These are phyloP conservation scores for Boloria euphrosyne DNA, from an alignment of 2,888 invertebrate genomes.

Conservation along the genomic window DNA sequence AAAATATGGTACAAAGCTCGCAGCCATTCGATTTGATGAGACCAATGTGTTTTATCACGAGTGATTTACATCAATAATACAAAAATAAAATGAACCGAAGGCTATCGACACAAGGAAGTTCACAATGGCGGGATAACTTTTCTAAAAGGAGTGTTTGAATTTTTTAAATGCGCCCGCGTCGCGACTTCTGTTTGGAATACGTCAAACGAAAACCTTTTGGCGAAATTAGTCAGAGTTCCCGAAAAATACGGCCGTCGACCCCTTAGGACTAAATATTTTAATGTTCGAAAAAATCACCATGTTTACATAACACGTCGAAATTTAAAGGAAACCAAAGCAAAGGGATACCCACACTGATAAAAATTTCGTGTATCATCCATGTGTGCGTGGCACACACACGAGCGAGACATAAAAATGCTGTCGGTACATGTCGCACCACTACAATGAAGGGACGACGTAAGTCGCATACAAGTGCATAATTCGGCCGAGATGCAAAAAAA, in stretches of 20 bases:
- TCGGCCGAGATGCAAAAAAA: conserved; percentile 83
- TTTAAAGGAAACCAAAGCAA: conserved; percentile 73
- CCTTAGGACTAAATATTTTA: conserved; percentile 75
- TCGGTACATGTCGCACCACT: conserved; percentile 80
- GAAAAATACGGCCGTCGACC: conserved; percentile 76
- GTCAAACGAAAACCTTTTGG: conserved; percentile 65
- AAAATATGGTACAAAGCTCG: conserved; percentile 5
- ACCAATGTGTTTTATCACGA: conserved; percentile 14
- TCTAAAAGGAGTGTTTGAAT: conserved; percentile 45
- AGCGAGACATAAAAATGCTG: conserved; percentile 73
- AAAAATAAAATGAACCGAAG: conserved; percentile 31
- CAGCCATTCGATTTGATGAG: conserved; percentile 16
- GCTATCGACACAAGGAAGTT: conserved; percentile 44
- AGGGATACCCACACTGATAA: conserved; percentile 72
- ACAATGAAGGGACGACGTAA: conserved; percentile 81
- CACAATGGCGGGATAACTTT: conserved; percentile 40
- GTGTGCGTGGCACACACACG: conserved; percentile 76
- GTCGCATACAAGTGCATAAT: conserved; percentile 83
- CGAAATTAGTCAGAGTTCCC: conserved; percentile 79
- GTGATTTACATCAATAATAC: conserved; percentile 26
- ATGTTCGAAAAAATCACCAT: conserved; percentile 63
- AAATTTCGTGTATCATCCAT: conserved; percentile 63
- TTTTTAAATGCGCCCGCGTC: conserved; percentile 56
- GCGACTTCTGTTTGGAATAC: conserved; percentile 45
- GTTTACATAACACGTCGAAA: conserved; percentile 79